These are phyloP conservation scores for Aptenodytes patagonicus DNA, from an alignment of 2,113 vertebrate genomes.

Conservation along the genomic window DNA sequence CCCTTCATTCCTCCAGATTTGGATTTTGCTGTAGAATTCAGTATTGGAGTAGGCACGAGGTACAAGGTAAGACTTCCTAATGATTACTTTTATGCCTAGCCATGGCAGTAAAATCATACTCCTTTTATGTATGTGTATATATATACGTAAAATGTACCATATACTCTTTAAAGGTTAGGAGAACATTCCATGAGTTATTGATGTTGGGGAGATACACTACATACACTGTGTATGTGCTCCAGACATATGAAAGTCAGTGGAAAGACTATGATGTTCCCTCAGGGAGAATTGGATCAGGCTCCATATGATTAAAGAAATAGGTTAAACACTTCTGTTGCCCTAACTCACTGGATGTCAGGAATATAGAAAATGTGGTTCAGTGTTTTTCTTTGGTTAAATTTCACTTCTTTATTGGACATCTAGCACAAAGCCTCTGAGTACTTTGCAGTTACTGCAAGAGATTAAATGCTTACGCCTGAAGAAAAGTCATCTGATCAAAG, in stretches of 20 bases:
- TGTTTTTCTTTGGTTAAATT: not conserved
- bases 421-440: not conserved
- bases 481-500: not conserved
- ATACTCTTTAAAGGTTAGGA: not conserved
- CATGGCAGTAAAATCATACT: not conserved
- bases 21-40: slow-evolving; percentile 18
- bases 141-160: not conserved
- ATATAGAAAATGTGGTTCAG: not conserved
- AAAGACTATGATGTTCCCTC: not conserved
- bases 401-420: not conserved
- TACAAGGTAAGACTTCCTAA: slow-evolving; percentile 22
- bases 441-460: not conserved
- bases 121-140: not conserved
- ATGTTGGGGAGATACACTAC: not conserved
- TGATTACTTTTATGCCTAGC: slow-evolving; percentile 39
- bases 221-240: not conserved
- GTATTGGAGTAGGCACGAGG: not conserved
- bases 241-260: not conserved
- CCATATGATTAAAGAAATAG: not conserved
- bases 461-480: not conserved
- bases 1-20: not conserved
- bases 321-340: not conserved
- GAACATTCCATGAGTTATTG: not conserved
- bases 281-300: not conserved
- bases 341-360: not conserved